Percentiles rank a stretch among this genome's conserved stretches.
Evolutionary conservation across 1,140 invertebrate genomes (phyloP).

Genomic region (Drosophila paulistorum): DNA sequence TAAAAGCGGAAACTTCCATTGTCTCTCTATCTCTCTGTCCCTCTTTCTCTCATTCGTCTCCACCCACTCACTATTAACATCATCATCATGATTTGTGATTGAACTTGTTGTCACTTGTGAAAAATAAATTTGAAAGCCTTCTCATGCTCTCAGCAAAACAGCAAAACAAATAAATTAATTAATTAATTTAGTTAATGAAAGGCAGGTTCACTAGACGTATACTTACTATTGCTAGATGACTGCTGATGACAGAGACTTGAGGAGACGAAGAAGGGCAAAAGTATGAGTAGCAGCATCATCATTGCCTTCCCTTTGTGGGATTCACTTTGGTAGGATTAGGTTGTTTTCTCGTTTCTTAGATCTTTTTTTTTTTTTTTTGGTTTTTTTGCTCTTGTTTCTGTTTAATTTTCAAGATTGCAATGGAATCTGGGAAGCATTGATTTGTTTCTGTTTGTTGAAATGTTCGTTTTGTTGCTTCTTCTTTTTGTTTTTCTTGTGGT

Average conservation of each 20-base stretch:
- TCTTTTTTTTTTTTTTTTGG: neutral
- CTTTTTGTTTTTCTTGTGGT: neutral
- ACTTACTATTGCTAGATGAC: slow-evolving; percentile 23
- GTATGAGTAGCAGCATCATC: slow-evolving; percentile 18
- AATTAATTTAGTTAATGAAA: slow-evolving; percentile 52
- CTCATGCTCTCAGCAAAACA: slow-evolving; percentile 12
- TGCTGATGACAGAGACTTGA: neutral
- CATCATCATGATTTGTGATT: neutral
- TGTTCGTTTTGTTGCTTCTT: slow-evolving; percentile 1
- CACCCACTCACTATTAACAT: neutral
- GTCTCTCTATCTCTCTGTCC: neutral
- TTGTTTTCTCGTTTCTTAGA: neutral
- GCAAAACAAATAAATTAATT: slow-evolving; percentile 46
- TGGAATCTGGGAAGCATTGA: slow-evolving; percentile 17
- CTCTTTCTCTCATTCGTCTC: neutral
- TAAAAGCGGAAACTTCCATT: slow-evolving; percentile 5
- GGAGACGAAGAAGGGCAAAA: neutral
- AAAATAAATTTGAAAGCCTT: slow-evolving; percentile 15
- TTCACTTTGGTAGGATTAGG: neutral
- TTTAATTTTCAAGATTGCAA: slow-evolving; percentile 5
- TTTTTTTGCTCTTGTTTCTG: neutral
- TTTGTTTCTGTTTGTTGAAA: neutral
- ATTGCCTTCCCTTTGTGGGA: neutral
- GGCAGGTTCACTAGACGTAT: slow-evolving; percentile 34
- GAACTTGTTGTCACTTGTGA: slow-evolving; percentile 6